Base-by-base conservation (phyloP, 2,888 invertebrate species). In the Hydraecia micacea region DNA sequence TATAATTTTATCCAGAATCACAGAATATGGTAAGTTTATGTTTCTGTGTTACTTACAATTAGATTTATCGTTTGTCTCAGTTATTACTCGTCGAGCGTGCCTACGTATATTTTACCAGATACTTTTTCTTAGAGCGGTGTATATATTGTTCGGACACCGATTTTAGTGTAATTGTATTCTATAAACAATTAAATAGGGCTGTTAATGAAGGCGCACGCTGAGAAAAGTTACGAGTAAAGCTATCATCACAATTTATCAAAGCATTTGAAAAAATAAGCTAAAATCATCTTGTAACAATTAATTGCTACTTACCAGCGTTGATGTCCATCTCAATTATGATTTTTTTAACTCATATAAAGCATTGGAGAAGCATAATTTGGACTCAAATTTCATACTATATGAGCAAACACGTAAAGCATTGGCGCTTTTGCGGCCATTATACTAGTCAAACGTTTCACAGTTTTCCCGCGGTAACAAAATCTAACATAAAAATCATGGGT, bases 401-500 rank as follows among this genome's bases (percentile, higher is more conserved):
- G 93, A 93, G 91, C 95, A 95, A 95, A 96, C 95, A 96, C 93
- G 93, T 94, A 94, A 93, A 93, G 96, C 95, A 96, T 96, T 96
- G 96, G 96, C 96, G 96, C 96, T 96, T 94, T 93, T 96, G 97
- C 97, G 97, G 97, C 97, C 97, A 97, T 97, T 96, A 96, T 86
- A 93, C 93, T 92, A 95, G 94, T 95, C 95, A 95, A 95, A 96
- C 95, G 95, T 95, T 92, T 94, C 94, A 93, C 94, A 93, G 93
- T 95, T 96, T 96, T 96, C 96, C 96, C 96, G 96, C 96, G 96
- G 95, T 95, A 94, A 95, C 91, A 89, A 90, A 85, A 84, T 91
- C 80, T 86, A 87, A 83, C 80, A 76, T 82, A 81, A 77, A 88
- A 84, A 88, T 77, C 76, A 78, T 87, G 76, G 73, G 77, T 79